Evolutionary conservation across 2,888 invertebrate species (phyloP), one percentile per base, ranked within the genome.

Genomic region (Bellardia bayeri): DNA sequence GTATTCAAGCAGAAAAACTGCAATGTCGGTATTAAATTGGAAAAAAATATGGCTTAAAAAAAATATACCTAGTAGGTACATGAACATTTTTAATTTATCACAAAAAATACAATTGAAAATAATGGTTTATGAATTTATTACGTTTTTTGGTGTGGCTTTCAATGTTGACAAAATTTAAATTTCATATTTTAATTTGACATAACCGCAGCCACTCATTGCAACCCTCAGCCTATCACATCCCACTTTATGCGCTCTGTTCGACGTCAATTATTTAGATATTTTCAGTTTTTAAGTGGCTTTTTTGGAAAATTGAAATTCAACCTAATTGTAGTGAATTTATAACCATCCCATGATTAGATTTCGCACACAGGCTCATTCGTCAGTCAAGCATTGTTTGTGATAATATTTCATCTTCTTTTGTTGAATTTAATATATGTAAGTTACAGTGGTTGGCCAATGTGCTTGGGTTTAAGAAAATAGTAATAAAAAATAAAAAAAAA

Each of bases 301-400:
- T 76, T 85, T 82, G 79, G 75, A 88, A 92, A 91, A 92, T 92
- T 92, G 92, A 92, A 92, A 92, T 91, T 90, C 91, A 92, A 92
- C 92, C 92, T 92, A 92, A 92, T 92, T 92, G 92, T 91, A 89
- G 89, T 86, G 91, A 91, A 92, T 92, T 92, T 91, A 91, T 91
- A 87, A 82, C 63, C 72, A 91, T 90, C 90, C 89, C 89, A 89
- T 89, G 30, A 64, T 71, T 63, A 37, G 56, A 78, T 83, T 75
- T 82, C 45, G 72, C 54, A 74, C 66, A 58, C 7, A 63, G 45
- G 16, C 90, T 87, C 69, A 69, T 79, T 79, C 89, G 90, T 89
- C 91, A 90, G 90, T 90, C 91, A 58, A 56, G 90, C 90, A 81
- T 86, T 72, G 69, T 80, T 82, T 89, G 85, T 45, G 69, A 61